phyloP scores from a whole-genome alignment of 2,797 vertebrate genomes.

The Buphagus erythrorhynchus region DNA sequence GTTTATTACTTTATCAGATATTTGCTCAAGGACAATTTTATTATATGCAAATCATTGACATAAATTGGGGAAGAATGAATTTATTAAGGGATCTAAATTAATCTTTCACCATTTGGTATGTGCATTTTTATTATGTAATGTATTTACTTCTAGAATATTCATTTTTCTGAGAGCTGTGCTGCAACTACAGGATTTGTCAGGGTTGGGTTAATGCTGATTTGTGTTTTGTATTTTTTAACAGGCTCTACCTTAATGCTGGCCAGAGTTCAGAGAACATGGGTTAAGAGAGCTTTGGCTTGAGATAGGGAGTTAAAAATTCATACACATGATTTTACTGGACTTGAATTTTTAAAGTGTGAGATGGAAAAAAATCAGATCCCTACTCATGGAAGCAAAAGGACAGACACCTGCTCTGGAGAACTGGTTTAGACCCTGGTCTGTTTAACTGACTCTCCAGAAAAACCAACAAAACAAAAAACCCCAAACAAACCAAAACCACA shows the following conservation, averaged over 20 bases:
- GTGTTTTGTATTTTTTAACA: not conserved
- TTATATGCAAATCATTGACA: slow-evolving; percentile 78
- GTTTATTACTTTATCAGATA: slow-evolving; percentile 78
- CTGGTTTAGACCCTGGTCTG: not conserved
- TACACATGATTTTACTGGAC: not conserved
- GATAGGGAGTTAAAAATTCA: not conserved
- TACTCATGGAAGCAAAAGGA: not conserved
- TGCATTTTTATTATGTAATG: slow-evolving; percentile 42
- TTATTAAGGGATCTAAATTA: slow-evolving; percentile 50
- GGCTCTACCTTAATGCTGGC: not conserved
- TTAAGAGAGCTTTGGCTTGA: not conserved
- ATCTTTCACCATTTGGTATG: slow-evolving; percentile 52
- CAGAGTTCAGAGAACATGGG: not conserved
- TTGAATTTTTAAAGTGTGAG: not conserved
- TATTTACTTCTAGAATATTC: slow-evolving; percentile 41
- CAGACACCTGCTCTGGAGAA: not conserved
- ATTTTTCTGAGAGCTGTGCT: slow-evolving; percentile 37
- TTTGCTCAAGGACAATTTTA: slow-evolving; percentile 75
- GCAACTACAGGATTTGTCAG: not conserved
- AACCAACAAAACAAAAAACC: fast-evolving
- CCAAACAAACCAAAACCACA: no score
- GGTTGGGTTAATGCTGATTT: not conserved
- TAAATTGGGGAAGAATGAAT: slow-evolving; percentile 58
- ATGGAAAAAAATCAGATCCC: not conserved
- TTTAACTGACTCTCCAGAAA: not conserved